Percentiles rank a stretch among this genome's conserved stretches.
Evolutionary conservation across 2,797 vertebrate genomes (phyloP).

Genomic region (Leptodactylus fallax): DNA sequence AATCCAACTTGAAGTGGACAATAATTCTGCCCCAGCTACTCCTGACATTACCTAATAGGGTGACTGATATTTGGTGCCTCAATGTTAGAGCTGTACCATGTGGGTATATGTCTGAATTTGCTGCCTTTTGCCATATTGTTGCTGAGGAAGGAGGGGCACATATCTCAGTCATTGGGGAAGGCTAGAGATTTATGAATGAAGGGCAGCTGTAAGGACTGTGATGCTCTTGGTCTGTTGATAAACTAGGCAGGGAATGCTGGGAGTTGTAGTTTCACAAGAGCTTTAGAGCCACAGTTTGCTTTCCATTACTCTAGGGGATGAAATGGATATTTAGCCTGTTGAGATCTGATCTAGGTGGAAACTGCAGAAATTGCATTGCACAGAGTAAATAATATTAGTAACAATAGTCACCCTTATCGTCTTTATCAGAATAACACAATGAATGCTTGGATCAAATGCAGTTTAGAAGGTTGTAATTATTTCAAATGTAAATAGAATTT

Average conservation of each 20-base stretch:
- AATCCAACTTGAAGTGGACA: neutral
- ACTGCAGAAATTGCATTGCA: neutral
- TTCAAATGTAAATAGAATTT: no score
- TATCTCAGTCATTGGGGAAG: neutral
- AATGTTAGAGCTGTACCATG: neutral
- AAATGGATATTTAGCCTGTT: neutral
- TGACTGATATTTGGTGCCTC: neutral
- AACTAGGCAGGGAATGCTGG: neutral
- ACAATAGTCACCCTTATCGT: neutral
- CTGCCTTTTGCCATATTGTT: neutral
- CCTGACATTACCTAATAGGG: neutral
- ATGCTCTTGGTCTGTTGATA: neutral
- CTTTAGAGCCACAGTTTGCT: neutral
- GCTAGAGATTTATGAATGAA: constrained; percentile 42
- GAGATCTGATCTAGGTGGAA: neutral
- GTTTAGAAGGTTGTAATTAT: neutral
- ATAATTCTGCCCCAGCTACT: constrained; percentile 3
- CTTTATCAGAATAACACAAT: neutral
- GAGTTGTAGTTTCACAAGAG: neutral
- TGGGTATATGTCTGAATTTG: neutral
- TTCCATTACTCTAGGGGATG: neutral
- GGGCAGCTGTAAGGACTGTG: neutral
- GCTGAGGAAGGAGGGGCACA: constrained; percentile 14
- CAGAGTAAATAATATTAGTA: neutral
- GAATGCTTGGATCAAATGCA: neutral